phyloP scores from a whole-genome alignment of 2,888 invertebrate species.

The Boloria selene region DNA sequence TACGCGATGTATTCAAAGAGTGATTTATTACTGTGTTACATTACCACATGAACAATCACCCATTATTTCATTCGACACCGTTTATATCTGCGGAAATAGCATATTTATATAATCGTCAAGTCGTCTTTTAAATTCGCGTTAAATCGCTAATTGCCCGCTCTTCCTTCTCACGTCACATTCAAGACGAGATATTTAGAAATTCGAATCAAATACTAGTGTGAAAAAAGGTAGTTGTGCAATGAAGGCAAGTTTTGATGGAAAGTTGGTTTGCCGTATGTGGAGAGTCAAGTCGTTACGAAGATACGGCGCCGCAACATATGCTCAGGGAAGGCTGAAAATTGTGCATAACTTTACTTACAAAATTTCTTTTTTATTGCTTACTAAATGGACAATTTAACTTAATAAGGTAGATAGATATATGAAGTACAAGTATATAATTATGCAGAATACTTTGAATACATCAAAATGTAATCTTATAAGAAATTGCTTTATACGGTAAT shows the following conservation, averaged over 20 bases:
- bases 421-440: too few species aligned
- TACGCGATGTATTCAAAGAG: not conserved
- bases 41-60: not conserved
- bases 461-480: too few species aligned
- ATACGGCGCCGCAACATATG: not conserved
- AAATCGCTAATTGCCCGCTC: slow-evolving; percentile 45
- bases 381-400: too few species aligned
- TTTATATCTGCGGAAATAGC: slow-evolving; percentile 21
- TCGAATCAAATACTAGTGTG: slow-evolving; percentile 44
- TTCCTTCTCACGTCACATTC: slow-evolving; percentile 41
- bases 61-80: slow-evolving; percentile 19
- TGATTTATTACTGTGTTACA: not conserved
- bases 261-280: slow-evolving; percentile 43
- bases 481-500: too few species aligned
- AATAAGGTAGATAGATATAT: too few species aligned
- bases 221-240: slow-evolving; percentile 47
- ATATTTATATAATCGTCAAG: slow-evolving; percentile 29
- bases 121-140: slow-evolving; percentile 38
- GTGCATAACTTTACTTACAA: too few species aligned
- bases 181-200: slow-evolving; percentile 45
- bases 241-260: slow-evolving; percentile 44
- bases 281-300: slow-evolving; percentile 13
- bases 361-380: too few species aligned
- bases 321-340: not conserved
- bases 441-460: too few species aligned